Evolutionary conservation across 2,113 vertebrate species (phyloP), one percentile per base, ranked within the genome.

Genomic region (Siniperca knerii): DNA sequence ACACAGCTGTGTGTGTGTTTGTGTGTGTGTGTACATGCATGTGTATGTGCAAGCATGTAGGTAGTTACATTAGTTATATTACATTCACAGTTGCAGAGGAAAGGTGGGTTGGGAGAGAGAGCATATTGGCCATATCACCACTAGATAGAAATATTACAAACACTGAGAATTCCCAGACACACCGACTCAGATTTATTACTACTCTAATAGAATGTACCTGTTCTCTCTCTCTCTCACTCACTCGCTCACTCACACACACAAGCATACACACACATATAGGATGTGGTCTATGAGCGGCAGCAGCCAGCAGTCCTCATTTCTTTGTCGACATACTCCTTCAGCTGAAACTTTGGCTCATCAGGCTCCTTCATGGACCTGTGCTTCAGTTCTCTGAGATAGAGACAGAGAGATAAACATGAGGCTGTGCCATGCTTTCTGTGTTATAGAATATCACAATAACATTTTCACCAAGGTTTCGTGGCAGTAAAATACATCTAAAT

Each of bases 261-360:
- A 42, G 54, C 35, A 60, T 37, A 42, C 40, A 52, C 42, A 73
- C 74, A 57, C 75, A 64, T 29, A 54, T 33, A 13, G 16, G 8
- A 52, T 35, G 58, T 8, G 0, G 71, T 69, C 95, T 96, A 98
- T 50, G 95, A 95, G 60, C 92, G 93, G 94, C 98, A 99, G 96
- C 98, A 99, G 64, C 97, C 96, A 0, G 91, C 90, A 6, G 96
- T 96, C 81, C 92, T 96, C 90, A 97, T 97, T 87, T 98, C 97
- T 90, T 96, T 96, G 95, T 96, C 96, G 58, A 99, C 95, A 0
- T 97, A 99, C 87, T 99, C 97, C 0, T 99, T 97, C 79, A 99
- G 97, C 92, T 95, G 97, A 91, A 99, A 99, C 93, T 92, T 96
- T 18, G 97, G 96, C 90, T 98, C 97, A 0, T 96, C 96, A 15